A percentile compares a stretch with the other conserved stretches of the same genome.
These are phyloP conservation scores for Neolamprologus variostigma DNA, from an alignment of 2,113 vertebrate genomes.

Conservation along the genomic window DNA sequence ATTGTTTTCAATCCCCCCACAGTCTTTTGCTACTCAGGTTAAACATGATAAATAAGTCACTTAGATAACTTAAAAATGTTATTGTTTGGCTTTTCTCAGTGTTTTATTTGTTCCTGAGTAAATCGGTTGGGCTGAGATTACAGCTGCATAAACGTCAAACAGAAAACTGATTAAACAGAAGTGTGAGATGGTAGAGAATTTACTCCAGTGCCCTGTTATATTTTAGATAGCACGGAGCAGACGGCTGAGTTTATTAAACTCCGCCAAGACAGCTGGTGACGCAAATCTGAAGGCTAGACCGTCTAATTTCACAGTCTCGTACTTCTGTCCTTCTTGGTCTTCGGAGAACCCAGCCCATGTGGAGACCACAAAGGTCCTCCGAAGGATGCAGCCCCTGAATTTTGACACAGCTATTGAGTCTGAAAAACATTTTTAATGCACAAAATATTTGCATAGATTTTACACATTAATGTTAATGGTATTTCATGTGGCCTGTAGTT, in stretches of 20 bases:
- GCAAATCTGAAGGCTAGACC: background rate
- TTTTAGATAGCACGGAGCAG: too few relatives aligned
- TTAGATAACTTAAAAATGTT: background rate
- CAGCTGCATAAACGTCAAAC: too few relatives aligned
- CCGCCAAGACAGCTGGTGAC: background rate
- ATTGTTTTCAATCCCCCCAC: background rate
- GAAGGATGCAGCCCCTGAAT: background rate
- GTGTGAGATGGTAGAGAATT: too few relatives aligned
- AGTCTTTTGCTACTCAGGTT: background rate
- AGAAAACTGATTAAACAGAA: too few relatives aligned
- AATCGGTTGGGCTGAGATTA: too few relatives aligned
- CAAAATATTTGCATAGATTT: background rate
- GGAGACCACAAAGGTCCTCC: background rate
- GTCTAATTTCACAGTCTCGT: background rate
- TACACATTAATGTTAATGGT: too few relatives aligned
- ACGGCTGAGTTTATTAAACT: background rate
- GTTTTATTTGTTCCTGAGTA: too few relatives aligned
- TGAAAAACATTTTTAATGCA: background rate
- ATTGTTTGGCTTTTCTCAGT: background rate
- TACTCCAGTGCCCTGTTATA: too few relatives aligned
- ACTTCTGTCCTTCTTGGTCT: background rate
- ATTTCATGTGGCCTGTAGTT: too few relatives aligned
- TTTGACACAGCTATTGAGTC: background rate
- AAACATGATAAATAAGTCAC: background rate
- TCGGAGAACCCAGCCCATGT: background rate